Conservation (phyloP, 2,113 vertebrate genomes). For the Myodes glareolus region DNA sequence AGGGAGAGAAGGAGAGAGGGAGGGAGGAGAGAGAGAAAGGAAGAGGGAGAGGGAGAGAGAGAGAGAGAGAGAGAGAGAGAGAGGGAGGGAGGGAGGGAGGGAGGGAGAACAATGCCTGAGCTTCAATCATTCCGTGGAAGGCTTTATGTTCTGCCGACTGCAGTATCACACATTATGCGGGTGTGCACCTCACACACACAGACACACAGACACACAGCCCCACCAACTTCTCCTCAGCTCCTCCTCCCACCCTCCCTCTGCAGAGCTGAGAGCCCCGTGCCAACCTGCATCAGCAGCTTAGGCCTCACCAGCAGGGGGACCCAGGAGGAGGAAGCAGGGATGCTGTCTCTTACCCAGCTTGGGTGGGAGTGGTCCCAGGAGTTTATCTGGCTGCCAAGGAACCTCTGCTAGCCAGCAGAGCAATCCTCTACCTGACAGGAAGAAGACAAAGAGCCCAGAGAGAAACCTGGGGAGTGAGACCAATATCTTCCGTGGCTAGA, state of each 20-base stretch:
- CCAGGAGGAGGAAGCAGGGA: no score
- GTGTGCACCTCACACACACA: background rate
- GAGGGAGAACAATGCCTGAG: background rate
- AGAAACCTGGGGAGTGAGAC: background rate
- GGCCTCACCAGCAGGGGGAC: background rate
- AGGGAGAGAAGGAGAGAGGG: rapidly evolving
- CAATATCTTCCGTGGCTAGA: background rate
- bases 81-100: background rate
- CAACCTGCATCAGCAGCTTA: background rate
- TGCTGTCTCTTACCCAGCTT: background rate
- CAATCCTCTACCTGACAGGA: background rate
- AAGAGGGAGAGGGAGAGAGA: rapidly evolving
- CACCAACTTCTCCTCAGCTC: background rate
- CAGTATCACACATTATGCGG: background rate
- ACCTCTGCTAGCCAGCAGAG: background rate
- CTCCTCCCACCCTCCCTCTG: background rate
- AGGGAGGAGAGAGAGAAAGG: no score
- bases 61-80: background rate
- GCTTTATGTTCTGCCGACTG: background rate
- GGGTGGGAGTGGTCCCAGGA: background rate
- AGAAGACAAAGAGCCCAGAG: background rate
- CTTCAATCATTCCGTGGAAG: background rate
- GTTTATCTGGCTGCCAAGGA: background rate
- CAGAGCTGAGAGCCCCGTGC: background rate
- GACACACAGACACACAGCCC: background rate